A percentile compares a stretch with the other conserved stretches of the same genome.
phyloP scores from a whole-genome alignment of 2,113 vertebrate genomes.

The Oxyruncus cristatus region DNA sequence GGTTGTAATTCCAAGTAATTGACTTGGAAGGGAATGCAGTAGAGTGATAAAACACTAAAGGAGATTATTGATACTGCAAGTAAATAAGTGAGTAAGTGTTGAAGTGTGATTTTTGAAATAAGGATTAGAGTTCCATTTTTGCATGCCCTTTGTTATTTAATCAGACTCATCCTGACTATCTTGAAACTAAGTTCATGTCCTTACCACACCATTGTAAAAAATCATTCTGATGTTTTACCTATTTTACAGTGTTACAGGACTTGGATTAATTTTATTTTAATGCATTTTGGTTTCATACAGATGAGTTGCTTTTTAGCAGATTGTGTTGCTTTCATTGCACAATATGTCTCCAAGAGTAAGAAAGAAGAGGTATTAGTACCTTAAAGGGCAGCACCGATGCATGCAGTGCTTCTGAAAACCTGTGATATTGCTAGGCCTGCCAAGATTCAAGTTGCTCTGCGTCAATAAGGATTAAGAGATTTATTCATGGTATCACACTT shows the following conservation, averaged over 20 bases:
- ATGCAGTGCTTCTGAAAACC: neutral
- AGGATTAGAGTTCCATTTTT: neutral
- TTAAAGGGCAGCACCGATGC: neutral
- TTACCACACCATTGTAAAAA: neutral
- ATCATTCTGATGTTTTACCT: neutral
- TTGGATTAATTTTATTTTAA: conserved; percentile 1
- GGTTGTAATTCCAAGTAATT: conserved; percentile 29
- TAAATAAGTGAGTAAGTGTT: conserved; percentile 12
- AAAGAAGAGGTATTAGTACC: neutral
- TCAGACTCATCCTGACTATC: neutral
- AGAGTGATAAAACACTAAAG: conserved; percentile 10
- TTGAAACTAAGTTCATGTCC: neutral
- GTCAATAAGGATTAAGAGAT: conserved; percentile 45
- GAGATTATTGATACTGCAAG: conserved; percentile 36
- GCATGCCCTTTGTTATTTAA: conserved; percentile 1
- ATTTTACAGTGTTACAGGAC: neutral
- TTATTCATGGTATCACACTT: neutral
- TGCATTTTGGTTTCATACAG: neutral
- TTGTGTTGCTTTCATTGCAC: neutral
- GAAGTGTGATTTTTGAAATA: conserved; percentile 32
- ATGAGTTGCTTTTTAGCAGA: neutral
- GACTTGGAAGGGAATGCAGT: neutral
- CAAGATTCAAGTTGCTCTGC: conserved; percentile 2
- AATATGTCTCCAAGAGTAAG: neutral
- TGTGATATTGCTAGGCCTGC: neutral